phyloP scores from a whole-genome alignment of 2,113 vertebrate species.

The Zosterops lateralis region DNA sequence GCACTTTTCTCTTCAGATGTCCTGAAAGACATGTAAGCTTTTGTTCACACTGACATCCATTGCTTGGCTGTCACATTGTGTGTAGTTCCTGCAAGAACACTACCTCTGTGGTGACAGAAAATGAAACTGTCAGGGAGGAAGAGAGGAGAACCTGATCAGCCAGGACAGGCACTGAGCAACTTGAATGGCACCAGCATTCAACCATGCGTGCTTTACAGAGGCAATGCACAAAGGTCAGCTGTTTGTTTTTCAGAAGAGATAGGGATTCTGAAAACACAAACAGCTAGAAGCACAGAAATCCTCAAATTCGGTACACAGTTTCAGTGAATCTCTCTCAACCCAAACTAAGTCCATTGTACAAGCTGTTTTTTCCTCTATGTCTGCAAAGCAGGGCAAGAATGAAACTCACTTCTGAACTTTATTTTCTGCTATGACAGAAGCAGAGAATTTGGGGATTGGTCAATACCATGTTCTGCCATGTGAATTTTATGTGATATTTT shows the following conservation, averaged over 20 bases:
- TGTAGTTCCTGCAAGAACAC: neutral
- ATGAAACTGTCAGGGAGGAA: neutral
- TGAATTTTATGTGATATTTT: neutral
- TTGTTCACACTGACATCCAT: constrained; percentile 19
- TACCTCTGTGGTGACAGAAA: constrained; percentile 12
- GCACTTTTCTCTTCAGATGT: constrained; percentile 37
- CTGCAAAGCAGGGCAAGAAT: neutral
- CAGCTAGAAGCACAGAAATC: neutral
- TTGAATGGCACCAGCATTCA: constrained; percentile 12
- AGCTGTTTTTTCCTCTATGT: neutral
- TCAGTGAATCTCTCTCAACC: neutral
- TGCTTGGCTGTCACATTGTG: neutral
- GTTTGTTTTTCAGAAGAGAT: constrained; percentile 56
- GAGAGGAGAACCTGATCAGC: neutral
- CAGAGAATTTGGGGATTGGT: neutral
- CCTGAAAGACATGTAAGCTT: neutral
- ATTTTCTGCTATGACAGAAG: neutral
- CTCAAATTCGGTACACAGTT: neutral
- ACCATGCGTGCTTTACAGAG: constrained; percentile 30
- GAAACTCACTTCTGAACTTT: neutral
- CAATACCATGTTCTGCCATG: neutral
- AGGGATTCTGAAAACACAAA: constrained; percentile 51
- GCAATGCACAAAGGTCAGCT: neutral
- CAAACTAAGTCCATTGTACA: neutral
- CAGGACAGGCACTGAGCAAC: neutral